Evolutionary conservation across 2,888 invertebrate genomes (phyloP), one percentile per base, ranked within the genome.

Genomic region (Pyrrhia umbra): DNA sequence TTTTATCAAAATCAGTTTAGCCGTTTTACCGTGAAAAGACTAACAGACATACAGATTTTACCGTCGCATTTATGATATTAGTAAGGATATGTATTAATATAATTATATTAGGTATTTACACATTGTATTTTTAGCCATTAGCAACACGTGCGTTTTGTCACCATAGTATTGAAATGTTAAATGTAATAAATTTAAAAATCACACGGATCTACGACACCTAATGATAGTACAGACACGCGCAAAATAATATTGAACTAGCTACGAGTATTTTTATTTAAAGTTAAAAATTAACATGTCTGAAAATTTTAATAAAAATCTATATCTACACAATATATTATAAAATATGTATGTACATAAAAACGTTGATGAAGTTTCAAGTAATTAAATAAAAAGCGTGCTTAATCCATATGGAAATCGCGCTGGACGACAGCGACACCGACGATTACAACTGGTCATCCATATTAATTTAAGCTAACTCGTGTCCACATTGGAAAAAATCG

Each of bases 391-490:
- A 75, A 65, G 54, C 55, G 55, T 39, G 57, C 16, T 77, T 79
- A 76, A 85, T 88, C 82, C 82, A 72, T 84, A 89, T 90, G 89
- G 79, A 88, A 90, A 91, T 91, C 43, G 59, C 65, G 65, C 65
- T 57, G 67, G 68, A 77, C 77, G 77, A 81, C 85, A 82, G 78
- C 76, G 84, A 82, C 85, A 82, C 81, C 77, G 84, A 81, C 86
- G 82, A 90, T 91, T 91, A 90, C 86, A 87, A 87, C 86, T 84
- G 85, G 85, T 86, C 89, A 89, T 92, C 84, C 91, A 90, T 92
- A 90, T 91, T 92, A 85, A 90, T 88, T 85, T 85, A 56, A 72
- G 63, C 72, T 68, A 80, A 79, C 81, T 80, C 77, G 64, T 75
- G 71, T 81, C 68, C 66, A 79, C 65, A 68, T 75, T 67, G 80